These are phyloP conservation scores for Eristalis tenax DNA, from an alignment of 2,888 invertebrate genomes.

Conservation along the genomic window DNA sequence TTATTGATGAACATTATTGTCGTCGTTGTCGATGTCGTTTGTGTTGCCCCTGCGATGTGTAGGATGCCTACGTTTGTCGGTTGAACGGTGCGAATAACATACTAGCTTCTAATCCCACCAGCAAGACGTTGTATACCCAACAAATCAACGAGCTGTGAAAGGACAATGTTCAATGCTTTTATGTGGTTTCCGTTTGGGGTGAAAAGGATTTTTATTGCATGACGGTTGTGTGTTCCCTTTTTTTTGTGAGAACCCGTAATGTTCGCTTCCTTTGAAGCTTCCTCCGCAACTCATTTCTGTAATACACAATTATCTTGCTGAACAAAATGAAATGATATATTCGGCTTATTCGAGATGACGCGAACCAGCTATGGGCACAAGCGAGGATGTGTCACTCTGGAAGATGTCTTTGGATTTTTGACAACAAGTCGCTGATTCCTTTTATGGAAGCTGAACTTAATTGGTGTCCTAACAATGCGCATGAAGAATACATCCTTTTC, in stretches of 20 bases:
- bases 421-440: background rate
- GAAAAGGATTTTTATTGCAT: conserved; percentile 59
- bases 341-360: background rate
- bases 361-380: background rate
- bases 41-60: background rate
- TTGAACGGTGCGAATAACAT: conserved; percentile 47
- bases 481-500: background rate
- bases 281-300: background rate
- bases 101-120: conserved; percentile 36
- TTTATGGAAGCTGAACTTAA: background rate
- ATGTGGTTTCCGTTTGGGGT: conserved; percentile 63
- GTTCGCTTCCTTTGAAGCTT: background rate
- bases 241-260: conserved; percentile 11
- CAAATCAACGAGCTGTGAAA: conserved; percentile 69
- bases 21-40: conserved; percentile 31
- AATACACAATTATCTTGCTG: conserved; percentile 37
- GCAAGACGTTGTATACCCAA: conserved; percentile 42
- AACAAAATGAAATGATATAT: conserved; percentile 17
- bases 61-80: conserved; percentile 9
- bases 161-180: conserved; percentile 70
- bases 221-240: conserved; percentile 44
- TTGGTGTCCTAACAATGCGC: background rate
- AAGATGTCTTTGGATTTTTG: background rate
- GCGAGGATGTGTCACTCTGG: background rate
- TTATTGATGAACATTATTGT: conserved; percentile 66